Base-by-base conservation (phyloP, 2,888 invertebrate species). In the Malthinus flaveolus region DNA sequence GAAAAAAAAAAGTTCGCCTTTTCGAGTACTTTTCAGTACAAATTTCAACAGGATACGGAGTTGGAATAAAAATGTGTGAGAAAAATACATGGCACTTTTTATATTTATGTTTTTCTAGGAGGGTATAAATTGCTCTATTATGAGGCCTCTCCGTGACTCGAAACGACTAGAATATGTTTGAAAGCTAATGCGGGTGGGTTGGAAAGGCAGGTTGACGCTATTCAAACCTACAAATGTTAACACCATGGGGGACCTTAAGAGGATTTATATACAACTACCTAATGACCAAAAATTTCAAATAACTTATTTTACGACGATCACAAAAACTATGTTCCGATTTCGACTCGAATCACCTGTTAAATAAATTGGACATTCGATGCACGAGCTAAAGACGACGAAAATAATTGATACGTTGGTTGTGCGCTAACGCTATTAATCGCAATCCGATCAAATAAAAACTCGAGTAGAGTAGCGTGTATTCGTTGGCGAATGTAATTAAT, bases 171-270 rank as follows among this genome's bases (percentile, higher is more conserved):
- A 37, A 13, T 35, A 45, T 15, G 23, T 33, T 39, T 32, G 12
- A 57, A 52, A 57, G 39, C 39, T 48, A 53, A 59, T 59, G 49
- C 59, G 59, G 59, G 54, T 50, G 49, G 39, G 50, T 45, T 49
- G 45, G 33, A 12, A 4, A 12, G 53, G 13, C 47, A 32, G 36
- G 34, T 13, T 32, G 31, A 6, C 4, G 13, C 59, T 42, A 59
- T 59, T 50, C 48, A 47, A 50, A 55, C 50, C 53, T 34, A 54
- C 49, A 53, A 53, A 49, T 54, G 53, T 49, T 47, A 50, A 36
- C 46, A 32, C 50, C 49, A 31, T 37, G 39, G 59, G 52, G 45
- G 54, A 15, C 39, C 39, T 42, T 23, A 7, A n/a, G 13, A 12
- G 9, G 15, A n/a, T 13, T 39, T 4, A 7, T 37, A 11, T 36